Conservation (phyloP, 2,888 invertebrate genomes). For the Electrophaes corylata region DNA sequence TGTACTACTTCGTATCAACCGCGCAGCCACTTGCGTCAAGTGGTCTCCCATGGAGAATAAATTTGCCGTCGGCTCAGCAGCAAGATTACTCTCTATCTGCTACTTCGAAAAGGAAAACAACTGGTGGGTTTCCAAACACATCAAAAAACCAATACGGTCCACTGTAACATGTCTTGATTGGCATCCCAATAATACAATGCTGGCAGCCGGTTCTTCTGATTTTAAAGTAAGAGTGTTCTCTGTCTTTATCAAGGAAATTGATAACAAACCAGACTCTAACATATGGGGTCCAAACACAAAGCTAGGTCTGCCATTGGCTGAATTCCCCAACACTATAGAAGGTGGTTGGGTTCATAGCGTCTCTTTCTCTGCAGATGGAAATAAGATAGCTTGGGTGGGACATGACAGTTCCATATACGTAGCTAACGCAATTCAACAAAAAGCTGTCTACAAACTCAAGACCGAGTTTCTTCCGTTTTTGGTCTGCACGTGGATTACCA, state of each 20-base stretch:
- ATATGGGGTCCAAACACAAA: constrained; percentile 89
- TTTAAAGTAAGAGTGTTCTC: constrained; percentile 98
- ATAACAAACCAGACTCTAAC: constrained; percentile 94
- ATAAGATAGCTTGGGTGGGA: constrained; percentile 98
- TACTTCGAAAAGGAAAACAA: constrained; percentile 99
- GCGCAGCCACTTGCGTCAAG: constrained; percentile 99
- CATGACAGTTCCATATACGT: constrained; percentile 98
- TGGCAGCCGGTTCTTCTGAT: constrained; percentile 98
- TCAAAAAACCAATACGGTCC: constrained; percentile 98
- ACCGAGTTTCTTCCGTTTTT: constrained; percentile 97
- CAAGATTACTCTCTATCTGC: constrained; percentile 97
- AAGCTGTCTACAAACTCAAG: constrained; percentile 88
- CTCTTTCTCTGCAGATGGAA: constrained; percentile 97
- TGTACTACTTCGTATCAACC: constrained; percentile 96
- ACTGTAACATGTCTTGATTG: constrained; percentile 98
- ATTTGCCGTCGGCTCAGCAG: constrained; percentile 99
- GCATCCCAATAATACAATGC: constrained; percentile 98
- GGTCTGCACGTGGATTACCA: constrained; percentile 95
- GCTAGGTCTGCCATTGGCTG: constrained; percentile 94
- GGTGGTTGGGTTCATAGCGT: constrained; percentile 99
- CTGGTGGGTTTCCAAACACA: constrained; percentile 99
- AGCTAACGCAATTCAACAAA: constrained; percentile 92
- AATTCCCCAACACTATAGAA: constrained; percentile 93
- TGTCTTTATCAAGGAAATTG: constrained; percentile 98
- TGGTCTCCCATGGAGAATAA: constrained; percentile 99